Evolutionary conservation across 2,113 vertebrate species (phyloP).

Genomic region (Opisthocomus hoazin): DNA sequence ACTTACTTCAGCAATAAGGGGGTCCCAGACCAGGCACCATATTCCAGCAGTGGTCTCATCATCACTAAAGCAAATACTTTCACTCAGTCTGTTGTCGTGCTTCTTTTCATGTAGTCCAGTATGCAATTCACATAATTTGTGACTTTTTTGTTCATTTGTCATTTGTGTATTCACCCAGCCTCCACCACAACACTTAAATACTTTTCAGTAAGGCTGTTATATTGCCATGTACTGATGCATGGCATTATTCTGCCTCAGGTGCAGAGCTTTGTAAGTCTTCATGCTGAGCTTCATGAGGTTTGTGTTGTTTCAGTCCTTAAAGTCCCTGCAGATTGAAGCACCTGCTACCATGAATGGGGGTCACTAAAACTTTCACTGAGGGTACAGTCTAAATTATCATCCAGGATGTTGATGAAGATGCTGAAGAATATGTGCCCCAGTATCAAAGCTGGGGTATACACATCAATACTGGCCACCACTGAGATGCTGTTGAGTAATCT

Average conservation of each 20-base stretch:
- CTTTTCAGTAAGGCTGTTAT: neutral
- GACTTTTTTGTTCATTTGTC: neutral
- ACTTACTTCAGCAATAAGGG: neutral
- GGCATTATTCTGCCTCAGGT: neutral
- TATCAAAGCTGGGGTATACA: neutral
- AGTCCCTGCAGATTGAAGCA: neutral
- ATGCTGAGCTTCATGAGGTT: neutral
- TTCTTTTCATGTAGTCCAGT: neutral
- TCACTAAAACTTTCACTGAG: neutral
- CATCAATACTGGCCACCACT: neutral
- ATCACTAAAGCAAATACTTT: neutral
- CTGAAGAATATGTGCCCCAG: neutral
- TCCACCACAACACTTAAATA: neutral
- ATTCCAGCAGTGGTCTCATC: neutral
- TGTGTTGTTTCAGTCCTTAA: neutral
- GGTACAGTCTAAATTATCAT: neutral
- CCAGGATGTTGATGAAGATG: neutral
- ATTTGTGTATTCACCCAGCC: neutral
- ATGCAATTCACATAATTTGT: neutral
- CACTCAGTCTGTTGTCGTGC: neutral
- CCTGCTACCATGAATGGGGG: neutral
- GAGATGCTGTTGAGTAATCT: neutral
- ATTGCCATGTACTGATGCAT: neutral
- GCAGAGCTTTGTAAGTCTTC: neutral
- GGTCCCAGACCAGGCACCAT: fast-evolving